phyloP scores from a whole-genome alignment of 2,888 invertebrate species.

The Baronia brevicornis region DNA sequence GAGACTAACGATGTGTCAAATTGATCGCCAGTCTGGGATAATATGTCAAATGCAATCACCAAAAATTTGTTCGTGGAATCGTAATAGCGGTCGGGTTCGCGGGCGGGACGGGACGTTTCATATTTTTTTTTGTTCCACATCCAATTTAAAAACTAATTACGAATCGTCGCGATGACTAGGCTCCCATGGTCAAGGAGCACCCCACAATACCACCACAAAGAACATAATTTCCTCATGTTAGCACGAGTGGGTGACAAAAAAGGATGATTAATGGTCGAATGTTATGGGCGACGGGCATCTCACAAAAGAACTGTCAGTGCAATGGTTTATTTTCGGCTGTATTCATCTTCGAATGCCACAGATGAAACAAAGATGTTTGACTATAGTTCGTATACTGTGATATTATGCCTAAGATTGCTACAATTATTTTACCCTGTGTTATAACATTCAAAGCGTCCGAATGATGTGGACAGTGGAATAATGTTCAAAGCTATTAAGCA shows the following conservation, averaged over 20 bases:
- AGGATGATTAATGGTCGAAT: constrained; percentile 62
- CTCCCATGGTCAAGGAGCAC: constrained; percentile 54
- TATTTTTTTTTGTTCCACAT: constrained; percentile 56
- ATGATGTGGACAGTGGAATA: constrained; percentile 39
- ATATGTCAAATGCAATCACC: constrained; percentile 69
- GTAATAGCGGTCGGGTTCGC: constrained; percentile 52
- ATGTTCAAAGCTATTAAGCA: constrained; percentile 39
- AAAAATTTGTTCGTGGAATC: constrained; percentile 50
- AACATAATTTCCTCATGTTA: constrained; percentile 68
- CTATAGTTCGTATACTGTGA: too few species aligned
- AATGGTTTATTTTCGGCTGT: constrained; percentile 13
- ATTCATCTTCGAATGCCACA: constrained; percentile 7
- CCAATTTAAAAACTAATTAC: constrained; percentile 75
- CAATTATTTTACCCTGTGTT: constrained; percentile 12
- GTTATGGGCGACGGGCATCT: constrained; percentile 40
- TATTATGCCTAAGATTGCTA: too few species aligned
- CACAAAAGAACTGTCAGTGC: constrained; percentile 55
- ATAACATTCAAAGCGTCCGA: constrained; percentile 19
- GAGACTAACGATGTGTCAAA: constrained; percentile 47
- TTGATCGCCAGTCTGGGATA: constrained; percentile 44
- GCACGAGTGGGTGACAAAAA: constrained; percentile 64
- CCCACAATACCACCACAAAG: constrained; percentile 55
- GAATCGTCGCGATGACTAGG: constrained; percentile 56
- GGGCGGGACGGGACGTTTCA: constrained; percentile 57
- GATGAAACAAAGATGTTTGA: too few species aligned